A percentile compares a stretch with the other conserved stretches of the same genome.
Conservation (phyloP, 2,888 invertebrate genomes). For the Lymantria dispar region DNA sequence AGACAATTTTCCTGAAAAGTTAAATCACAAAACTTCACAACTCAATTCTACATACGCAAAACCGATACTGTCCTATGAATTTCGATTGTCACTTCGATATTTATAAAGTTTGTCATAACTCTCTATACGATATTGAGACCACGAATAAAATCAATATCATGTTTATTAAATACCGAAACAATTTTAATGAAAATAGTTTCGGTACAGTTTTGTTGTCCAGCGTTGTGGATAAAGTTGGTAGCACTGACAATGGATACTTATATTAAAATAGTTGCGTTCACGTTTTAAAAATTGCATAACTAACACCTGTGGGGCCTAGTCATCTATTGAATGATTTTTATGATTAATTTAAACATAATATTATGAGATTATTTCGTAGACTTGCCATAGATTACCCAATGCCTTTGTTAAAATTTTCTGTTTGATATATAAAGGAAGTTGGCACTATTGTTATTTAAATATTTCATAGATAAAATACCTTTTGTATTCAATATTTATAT, state of each 20-base stretch:
- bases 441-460: conserved; percentile 27
- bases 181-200: conserved; percentile 69
- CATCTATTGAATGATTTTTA: conserved; percentile 39
- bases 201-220: conserved; percentile 45
- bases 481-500: not conserved
- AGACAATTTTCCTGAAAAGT: conserved; percentile 12
- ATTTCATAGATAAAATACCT: conserved; percentile 2
- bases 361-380: conserved; percentile 28
- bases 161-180: conserved; percentile 54
- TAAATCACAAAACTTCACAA: conserved; percentile 14
- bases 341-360: conserved; percentile 37
- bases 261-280: conserved; percentile 63
- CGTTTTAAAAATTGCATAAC: conserved; percentile 46
- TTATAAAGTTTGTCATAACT: conserved; percentile 7
- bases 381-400: conserved; percentile 23
- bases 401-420: conserved; percentile 35
- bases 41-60: conserved; percentile 1
- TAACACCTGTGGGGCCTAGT: conserved; percentile 47
- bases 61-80: conserved; percentile 3
- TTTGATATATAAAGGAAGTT: conserved; percentile 19
- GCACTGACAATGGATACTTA: conserved; percentile 52
- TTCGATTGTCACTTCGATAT: conserved; percentile 8
- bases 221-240: conserved; percentile 25
- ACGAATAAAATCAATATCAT: conserved; percentile 38
- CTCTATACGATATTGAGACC: conserved; percentile 16